Evolutionary conservation across 2,888 invertebrate genomes (phyloP).

Genomic region (Habroteleia sp.): DNA sequence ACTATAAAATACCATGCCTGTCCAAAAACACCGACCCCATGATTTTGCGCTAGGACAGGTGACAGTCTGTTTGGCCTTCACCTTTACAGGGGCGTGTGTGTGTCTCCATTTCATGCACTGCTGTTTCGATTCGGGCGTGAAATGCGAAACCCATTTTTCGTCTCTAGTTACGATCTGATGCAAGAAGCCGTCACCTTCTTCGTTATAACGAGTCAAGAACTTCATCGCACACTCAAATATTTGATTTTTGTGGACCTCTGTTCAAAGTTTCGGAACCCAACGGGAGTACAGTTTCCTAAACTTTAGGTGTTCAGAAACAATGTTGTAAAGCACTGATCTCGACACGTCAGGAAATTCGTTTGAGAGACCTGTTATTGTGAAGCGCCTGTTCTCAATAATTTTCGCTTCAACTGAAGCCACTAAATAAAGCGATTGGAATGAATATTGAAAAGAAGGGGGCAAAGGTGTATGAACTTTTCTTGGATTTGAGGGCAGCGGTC

Average conservation of each 20-base stretch:
- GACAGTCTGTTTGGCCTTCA: background rate
- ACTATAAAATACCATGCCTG: background rate
- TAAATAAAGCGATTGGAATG: no score
- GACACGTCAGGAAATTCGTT: background rate
- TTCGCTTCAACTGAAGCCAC: background rate
- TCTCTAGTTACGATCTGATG: slow-evolving; percentile 51
- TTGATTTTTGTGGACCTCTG: background rate
- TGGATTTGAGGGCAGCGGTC: no score
- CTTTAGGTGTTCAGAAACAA: background rate
- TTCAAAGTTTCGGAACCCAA: background rate
- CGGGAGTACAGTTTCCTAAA: slow-evolving; percentile 52
- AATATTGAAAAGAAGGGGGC: no score
- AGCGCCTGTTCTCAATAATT: background rate
- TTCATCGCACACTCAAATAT: background rate
- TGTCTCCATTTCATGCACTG: slow-evolving; percentile 19
- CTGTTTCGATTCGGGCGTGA: slow-evolving; percentile 1
- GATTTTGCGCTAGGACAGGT: background rate
- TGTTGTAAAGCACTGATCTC: background rate
- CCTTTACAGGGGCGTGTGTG: slow-evolving; percentile 1
- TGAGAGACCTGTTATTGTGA: background rate
- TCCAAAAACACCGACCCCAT: background rate
- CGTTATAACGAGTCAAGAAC: slow-evolving; percentile 39
- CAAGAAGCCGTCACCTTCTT: slow-evolving; percentile 64
- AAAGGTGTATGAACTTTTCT: no score
- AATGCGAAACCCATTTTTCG: slow-evolving; percentile 35